These are phyloP conservation scores for Pipistrellus pipistrellus DNA, from an alignment of 2,797 vertebrate species.

Conservation along the genomic window DNA sequence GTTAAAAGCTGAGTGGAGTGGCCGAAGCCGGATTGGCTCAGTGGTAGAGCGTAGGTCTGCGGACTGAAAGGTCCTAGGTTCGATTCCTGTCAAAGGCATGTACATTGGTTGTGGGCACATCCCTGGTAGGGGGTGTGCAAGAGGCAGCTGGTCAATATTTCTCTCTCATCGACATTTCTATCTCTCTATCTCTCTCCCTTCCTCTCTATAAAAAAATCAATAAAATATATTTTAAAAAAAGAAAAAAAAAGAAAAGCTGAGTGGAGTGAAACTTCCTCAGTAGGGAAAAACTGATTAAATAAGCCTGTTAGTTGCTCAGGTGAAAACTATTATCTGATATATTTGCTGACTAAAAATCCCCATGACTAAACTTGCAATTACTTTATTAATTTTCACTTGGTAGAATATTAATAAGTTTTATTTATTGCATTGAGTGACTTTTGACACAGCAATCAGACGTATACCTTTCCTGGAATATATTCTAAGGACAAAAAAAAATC, in stretches of 20 bases:
- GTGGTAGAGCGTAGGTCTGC: no score
- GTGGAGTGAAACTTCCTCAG: neutral
- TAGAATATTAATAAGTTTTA: neutral
- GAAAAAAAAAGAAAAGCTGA: no score
- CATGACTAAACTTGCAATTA: neutral
- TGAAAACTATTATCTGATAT: neutral
- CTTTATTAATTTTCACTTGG: neutral
- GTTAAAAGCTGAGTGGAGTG: neutral
- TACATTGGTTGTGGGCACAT: no score
- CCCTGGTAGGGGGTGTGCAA: no score
- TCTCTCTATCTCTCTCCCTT: no score
- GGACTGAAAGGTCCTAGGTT: no score
- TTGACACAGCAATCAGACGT: neutral
- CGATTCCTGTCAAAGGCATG: no score
- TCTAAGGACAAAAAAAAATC: neutral
- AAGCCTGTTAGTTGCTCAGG: neutral
- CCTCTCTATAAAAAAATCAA: no score
- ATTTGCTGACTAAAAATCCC: neutral
- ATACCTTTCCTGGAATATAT: neutral
- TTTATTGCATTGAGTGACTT: conserved; percentile 8
- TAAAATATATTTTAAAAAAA: no score
- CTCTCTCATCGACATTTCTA: no score
- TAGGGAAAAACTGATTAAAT: neutral
- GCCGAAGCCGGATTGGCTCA: no score
- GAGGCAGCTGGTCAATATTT: no score